Percentiles rank a stretch among this genome's conserved stretches.
These are phyloP conservation scores for Ennomos erosarius DNA, from an alignment of 2,888 invertebrate species.

Conservation along the genomic window DNA sequence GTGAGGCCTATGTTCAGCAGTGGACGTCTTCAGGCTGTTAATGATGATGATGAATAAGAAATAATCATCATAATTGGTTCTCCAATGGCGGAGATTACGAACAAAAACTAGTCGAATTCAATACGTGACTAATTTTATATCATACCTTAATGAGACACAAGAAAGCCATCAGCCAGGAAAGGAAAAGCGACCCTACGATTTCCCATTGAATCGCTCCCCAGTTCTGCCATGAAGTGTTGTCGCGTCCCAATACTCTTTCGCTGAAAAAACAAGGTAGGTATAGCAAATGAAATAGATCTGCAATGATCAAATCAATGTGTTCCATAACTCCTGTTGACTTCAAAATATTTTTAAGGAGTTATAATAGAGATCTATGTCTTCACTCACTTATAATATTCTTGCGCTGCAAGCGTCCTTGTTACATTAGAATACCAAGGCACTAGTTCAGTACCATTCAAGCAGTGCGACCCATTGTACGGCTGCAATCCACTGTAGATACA, in stretches of 20 bases:
- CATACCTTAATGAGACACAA: slow-evolving; percentile 92
- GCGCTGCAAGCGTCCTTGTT: slow-evolving; percentile 85
- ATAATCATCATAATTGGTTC: too few relatives aligned
- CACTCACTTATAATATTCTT: slow-evolving; percentile 88
- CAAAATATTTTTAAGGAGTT: too few relatives aligned
- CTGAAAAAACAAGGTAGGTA: slow-evolving; percentile 69
- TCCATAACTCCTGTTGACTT: too few relatives aligned
- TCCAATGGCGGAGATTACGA: too few relatives aligned
- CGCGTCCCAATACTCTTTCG: slow-evolving; percentile 91
- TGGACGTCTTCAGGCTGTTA: too few relatives aligned
- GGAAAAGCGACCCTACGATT: slow-evolving; percentile 90
- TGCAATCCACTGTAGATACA: slow-evolving; percentile 71
- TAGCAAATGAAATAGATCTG: too few relatives aligned
- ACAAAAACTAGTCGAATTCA: too few relatives aligned
- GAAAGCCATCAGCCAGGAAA: slow-evolving; percentile 94
- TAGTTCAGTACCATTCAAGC: slow-evolving; percentile 61
- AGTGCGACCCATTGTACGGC: slow-evolving; percentile 75
- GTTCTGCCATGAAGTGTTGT: slow-evolving; percentile 88
- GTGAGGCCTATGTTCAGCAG: too few relatives aligned
- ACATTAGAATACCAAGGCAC: slow-evolving; percentile 82
- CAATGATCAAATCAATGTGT: too few relatives aligned
- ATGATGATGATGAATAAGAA: too few relatives aligned
- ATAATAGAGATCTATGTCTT: too few relatives aligned
- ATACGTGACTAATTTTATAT: too few relatives aligned
- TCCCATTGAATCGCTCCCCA: slow-evolving; percentile 93